These are phyloP conservation scores for Uloborus diversus DNA, from an alignment of 1,140 invertebrate genomes.

Conservation along the genomic window DNA sequence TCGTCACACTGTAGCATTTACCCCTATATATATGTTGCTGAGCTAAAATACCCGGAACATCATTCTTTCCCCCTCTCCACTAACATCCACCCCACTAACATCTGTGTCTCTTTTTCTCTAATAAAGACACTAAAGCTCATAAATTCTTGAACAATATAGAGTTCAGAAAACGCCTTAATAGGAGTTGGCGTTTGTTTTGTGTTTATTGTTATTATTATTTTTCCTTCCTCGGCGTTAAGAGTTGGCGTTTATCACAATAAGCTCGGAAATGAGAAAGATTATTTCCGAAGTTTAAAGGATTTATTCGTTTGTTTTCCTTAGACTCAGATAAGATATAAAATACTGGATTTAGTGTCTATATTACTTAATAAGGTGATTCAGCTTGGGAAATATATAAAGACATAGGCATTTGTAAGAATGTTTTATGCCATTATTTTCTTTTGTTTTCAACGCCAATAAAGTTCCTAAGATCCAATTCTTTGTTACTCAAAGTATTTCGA, in stretches of 20 bases:
- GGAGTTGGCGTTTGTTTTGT: too few relatives aligned
- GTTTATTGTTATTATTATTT: not conserved
- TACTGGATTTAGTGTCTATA: too few relatives aligned
- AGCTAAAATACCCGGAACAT: not conserved
- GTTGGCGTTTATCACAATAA: constrained; percentile 10
- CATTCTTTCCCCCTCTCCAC: not conserved
- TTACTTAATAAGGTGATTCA: too few relatives aligned
- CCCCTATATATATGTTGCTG: not conserved
- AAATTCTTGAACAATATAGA: constrained; percentile 14
- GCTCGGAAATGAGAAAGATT: constrained; percentile 1
- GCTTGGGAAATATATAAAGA: too few relatives aligned
- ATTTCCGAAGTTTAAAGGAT: not conserved
- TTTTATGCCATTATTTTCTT: too few relatives aligned
- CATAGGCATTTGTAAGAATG: too few relatives aligned
- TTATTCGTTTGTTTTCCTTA: too few relatives aligned
- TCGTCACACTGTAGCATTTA: not conserved
- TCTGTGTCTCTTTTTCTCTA: constrained; percentile 1
- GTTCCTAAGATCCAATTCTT: too few relatives aligned
- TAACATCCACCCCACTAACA: not conserved
- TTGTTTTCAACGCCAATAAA: too few relatives aligned
- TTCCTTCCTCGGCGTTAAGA: not conserved
- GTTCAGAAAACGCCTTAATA: not conserved
- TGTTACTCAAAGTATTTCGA: too few relatives aligned
- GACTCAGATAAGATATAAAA: too few relatives aligned
- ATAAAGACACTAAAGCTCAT: constrained; percentile 14